Evolutionary conservation across 2,797 vertebrate species (phyloP), one percentile per base, ranked within the genome.

Genomic region (Mus spretus): DNA sequence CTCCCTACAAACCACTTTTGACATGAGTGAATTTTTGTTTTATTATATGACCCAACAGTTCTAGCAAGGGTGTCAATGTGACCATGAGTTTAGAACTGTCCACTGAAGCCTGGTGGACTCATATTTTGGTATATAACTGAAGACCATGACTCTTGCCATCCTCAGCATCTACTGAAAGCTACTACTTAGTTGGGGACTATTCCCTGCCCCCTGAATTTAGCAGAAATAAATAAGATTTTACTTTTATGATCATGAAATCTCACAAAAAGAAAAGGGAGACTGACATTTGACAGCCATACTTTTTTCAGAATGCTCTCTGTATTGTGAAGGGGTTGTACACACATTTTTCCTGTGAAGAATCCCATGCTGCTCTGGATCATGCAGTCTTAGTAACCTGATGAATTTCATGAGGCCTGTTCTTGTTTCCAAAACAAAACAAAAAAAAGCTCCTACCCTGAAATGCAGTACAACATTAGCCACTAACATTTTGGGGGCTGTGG

Each of bases 211-310:
- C 72, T 40, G 3, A 26, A 65, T 87, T 95, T 83, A 81, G 63
- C 50, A 81, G 12, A 83, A 61, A 61, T 72, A 82, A 53, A 1
- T 6, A 80, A 22, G 31, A 14, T 67, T 90, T 91, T 65, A 63
- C 10, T 57, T 92, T 91, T 55, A 75, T 91, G 50, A 89, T 44
- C 20, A 80, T 65, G 92, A 89, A 90, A 87, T 89, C 13, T 37
- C 22, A 72, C 44, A 86, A n/a, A 34, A 80, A 92, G 7, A n/a
- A 90, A 88, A 91, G 57, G 19, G 12, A 44, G 34, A 53, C 4
- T 22, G 47, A 95, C 44, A 15, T 1, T 55, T 83, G 44, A 67
- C 13, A 55, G 4, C 0, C 28, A 81, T 50, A 1, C 67, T 4
- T 15, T 22, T 72, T 61, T 53, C 94, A 44, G 11, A 88, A 92